Conservation (phyloP, 2,113 vertebrate genomes). For the Catagonus wagneri region DNA sequence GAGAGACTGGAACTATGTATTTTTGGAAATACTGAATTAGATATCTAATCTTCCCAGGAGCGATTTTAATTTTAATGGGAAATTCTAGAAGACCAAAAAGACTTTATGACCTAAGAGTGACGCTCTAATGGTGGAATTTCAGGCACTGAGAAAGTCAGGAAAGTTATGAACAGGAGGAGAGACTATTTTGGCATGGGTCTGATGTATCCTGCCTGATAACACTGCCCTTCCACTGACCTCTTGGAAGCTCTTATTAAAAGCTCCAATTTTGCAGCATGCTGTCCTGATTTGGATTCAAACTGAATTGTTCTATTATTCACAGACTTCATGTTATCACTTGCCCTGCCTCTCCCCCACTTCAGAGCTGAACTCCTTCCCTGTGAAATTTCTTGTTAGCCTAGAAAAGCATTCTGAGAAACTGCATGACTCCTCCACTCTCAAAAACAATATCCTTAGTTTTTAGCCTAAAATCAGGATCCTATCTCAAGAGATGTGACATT, state of each 20-base stretch:
- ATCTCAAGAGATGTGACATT: background rate
- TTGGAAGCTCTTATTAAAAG: background rate
- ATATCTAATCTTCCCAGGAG: background rate
- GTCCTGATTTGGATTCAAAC: background rate
- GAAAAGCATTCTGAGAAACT: background rate
- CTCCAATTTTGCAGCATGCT: background rate
- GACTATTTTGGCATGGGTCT: background rate
- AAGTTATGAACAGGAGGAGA: constrained; percentile 13
- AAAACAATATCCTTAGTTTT: background rate
- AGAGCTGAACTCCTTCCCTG: background rate
- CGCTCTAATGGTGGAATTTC: background rate
- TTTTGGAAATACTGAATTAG: background rate
- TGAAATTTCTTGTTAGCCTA: background rate
- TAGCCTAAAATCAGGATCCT: background rate
- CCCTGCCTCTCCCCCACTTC: background rate
- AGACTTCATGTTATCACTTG: background rate
- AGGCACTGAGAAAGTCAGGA: background rate
- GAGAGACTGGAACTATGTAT: background rate
- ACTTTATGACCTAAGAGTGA: background rate
- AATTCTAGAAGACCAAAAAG: constrained; percentile 3
- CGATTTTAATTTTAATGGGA: constrained; percentile 24
- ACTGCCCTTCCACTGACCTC: background rate
- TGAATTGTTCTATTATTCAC: background rate
- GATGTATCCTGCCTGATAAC: background rate
- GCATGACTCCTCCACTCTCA: background rate